Evolutionary conservation across 2,113 vertebrate species (phyloP).

Genomic region (Catharus minimus): DNA sequence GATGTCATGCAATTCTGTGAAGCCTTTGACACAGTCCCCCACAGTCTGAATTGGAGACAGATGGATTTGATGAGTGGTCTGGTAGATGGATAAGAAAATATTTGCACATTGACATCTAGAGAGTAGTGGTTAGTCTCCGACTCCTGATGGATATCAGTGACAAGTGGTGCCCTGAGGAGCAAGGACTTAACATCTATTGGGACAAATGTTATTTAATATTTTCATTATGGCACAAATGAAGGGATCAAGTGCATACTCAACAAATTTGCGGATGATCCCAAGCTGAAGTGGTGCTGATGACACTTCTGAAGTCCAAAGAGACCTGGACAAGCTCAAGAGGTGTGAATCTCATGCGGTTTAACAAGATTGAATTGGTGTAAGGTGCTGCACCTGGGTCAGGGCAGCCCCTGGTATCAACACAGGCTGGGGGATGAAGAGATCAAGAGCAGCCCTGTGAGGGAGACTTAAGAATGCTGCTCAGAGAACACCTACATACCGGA

Average conservation of each 20-base stretch:
- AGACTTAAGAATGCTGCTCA: neutral
- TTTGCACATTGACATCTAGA: neutral
- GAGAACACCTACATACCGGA: neutral
- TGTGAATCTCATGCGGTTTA: neutral
- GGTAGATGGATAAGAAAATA: neutral
- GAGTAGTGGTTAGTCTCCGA: neutral
- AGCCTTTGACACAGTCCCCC: neutral
- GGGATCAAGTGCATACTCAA: neutral
- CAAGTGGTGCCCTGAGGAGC: too few relatives aligned
- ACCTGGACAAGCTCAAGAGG: neutral
- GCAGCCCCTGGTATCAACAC: rapidly evolving
- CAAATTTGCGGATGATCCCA: neutral
- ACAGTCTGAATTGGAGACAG: neutral
- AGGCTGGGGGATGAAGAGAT: neutral
- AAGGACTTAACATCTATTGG: too few relatives aligned
- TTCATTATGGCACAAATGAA: neutral
- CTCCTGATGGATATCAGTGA: neutral
- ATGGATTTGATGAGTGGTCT: neutral
- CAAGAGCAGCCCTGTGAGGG: neutral
- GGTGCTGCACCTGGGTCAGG: neutral
- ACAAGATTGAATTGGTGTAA: neutral
- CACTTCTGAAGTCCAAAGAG: neutral
- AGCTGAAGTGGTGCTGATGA: neutral
- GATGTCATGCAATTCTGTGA: neutral
- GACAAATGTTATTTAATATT: neutral